A percentile compares a stretch with the other conserved stretches of the same genome.
Conservation (phyloP, 2,888 invertebrate species). For the Volucella zonaria region DNA sequence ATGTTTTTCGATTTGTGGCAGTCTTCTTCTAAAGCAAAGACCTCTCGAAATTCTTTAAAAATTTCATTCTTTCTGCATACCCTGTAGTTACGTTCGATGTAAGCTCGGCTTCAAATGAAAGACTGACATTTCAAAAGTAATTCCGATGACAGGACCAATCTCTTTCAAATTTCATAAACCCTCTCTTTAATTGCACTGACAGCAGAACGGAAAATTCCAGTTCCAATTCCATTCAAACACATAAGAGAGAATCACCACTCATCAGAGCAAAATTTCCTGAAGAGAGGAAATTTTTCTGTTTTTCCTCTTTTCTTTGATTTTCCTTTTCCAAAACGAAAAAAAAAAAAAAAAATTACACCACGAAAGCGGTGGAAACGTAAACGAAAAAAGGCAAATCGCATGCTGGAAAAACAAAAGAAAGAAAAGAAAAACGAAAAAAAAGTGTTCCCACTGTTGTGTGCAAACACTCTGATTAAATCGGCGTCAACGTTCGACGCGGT, state of each 20-base stretch:
- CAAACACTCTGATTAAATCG: not conserved
- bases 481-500: not conserved
- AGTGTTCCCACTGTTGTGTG: slow-evolving; percentile 59
- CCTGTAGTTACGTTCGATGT: no score
- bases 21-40: no score
- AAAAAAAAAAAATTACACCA: not conserved
- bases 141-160: not conserved
- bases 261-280: not conserved
- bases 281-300: not conserved
- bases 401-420: slow-evolving; percentile 3
- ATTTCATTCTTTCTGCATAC: no score
- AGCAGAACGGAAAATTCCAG: slow-evolving; percentile 38
- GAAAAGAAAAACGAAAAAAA: slow-evolving; percentile 1
- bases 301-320: slow-evolving; percentile 30
- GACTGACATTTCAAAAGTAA: no score
- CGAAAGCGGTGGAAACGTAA: not conserved
- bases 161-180: not conserved
- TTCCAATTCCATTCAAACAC: slow-evolving; percentile 15
- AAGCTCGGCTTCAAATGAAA: no score
- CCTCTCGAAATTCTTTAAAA: no score
- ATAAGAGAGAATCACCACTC: not conserved
- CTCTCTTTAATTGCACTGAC: not conserved
- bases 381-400: slow-evolving; percentile 34
- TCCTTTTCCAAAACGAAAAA: slow-evolving; percentile 27
- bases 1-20: no score